Conservation (phyloP, 2,113 vertebrate species). For the Clupea harengus region DNA sequence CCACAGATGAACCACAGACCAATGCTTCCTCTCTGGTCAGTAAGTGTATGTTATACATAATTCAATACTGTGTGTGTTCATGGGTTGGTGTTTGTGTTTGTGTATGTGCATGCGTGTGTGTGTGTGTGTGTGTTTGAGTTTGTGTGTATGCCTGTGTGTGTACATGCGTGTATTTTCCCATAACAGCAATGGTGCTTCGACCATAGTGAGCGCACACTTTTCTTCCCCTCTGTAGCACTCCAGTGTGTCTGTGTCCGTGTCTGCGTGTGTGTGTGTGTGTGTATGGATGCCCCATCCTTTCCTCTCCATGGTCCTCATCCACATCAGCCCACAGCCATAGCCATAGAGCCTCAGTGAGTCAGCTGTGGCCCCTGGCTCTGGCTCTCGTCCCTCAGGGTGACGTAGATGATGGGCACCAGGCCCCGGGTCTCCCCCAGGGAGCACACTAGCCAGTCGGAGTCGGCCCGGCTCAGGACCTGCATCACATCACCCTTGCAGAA, state of each 20-base stretch:
- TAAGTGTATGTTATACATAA: neutral
- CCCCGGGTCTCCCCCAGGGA: conserved; percentile 74
- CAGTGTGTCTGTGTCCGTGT: neutral
- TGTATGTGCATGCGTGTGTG: conserved; percentile 21
- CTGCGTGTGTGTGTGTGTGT: conserved; percentile 26
- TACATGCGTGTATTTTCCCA: conserved; percentile 49
- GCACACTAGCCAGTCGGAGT: conserved; percentile 87
- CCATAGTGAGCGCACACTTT: neutral
- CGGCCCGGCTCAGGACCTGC: conserved; percentile 77
- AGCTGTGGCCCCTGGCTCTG: neutral
- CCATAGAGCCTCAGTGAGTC: conserved; percentile 32
- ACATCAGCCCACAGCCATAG: neutral
- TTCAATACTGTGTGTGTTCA: conserved; percentile 24
- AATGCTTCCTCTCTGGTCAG: neutral
- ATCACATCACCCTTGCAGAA: conserved; percentile 88
- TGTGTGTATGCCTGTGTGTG: conserved; percentile 37
- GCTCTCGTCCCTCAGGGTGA: conserved; percentile 69
- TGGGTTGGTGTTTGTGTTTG: neutral
- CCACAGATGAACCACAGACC: neutral
- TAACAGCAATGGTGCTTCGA: neutral
- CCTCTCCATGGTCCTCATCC: neutral
- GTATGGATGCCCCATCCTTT: neutral
- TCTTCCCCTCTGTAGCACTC: neutral
- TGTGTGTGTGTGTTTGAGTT: conserved; percentile 52
- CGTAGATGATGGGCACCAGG: conserved; percentile 87